Percentiles rank a stretch among this genome's conserved stretches.
phyloP scores from a whole-genome alignment of 2,888 invertebrate species.

The Sesia bembeciformis region DNA sequence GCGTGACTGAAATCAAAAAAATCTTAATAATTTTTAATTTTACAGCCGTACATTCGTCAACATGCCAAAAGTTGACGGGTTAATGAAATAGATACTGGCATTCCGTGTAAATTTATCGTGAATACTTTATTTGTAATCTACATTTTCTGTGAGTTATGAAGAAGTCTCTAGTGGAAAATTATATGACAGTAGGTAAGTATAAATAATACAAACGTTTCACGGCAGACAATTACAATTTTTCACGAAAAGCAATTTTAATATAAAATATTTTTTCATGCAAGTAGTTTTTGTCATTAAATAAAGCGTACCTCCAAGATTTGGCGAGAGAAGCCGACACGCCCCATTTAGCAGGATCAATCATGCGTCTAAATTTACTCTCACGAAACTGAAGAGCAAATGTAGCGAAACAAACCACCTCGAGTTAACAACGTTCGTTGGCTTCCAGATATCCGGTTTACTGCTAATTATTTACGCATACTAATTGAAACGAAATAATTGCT shows the following conservation, averaged over 20 bases:
- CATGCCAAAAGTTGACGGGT: no score
- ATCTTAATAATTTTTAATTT: conserved; percentile 22
- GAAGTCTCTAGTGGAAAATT: no score
- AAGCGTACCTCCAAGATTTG: conserved; percentile 8
- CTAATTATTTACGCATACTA: neutral
- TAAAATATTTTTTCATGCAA: conserved; percentile 1
- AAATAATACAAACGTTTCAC: no score
- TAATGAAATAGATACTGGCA: no score
- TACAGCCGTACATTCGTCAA: conserved; percentile 10
- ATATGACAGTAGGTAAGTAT: no score
- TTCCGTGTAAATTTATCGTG: no score
- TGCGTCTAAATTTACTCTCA: conserved; percentile 25
- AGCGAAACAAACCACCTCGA: conserved; percentile 25
- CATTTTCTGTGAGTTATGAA: no score
- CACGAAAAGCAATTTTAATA: conserved; percentile 1
- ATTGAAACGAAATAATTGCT: neutral
- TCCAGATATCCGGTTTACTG: neutral
- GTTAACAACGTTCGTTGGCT: conserved; percentile 16
- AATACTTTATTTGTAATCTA: no score
- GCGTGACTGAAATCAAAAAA: conserved; percentile 29
- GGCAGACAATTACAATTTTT: no score
- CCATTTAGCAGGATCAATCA: conserved; percentile 42
- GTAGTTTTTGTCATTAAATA: conserved; percentile 5
- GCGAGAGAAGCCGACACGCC: conserved; percentile 18
- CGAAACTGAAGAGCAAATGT: conserved; percentile 32